Evolutionary conservation across 2,113 vertebrate species (phyloP), one percentile per base, ranked within the genome.

Genomic region (Ctenodactylus gundi): DNA sequence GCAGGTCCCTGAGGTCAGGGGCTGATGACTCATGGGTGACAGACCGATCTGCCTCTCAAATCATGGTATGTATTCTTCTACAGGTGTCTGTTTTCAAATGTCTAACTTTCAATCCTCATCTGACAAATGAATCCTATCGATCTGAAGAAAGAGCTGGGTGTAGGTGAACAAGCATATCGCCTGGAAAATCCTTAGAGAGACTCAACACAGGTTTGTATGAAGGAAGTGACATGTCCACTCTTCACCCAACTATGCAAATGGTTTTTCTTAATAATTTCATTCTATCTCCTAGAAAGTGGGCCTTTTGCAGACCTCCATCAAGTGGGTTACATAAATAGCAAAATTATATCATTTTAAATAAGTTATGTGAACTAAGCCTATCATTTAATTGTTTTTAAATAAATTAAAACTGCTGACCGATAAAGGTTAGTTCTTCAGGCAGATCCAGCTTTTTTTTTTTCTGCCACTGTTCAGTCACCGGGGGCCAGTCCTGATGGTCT

Each of bases 261-360:
- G 46, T 70, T 25, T 76, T 87, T 64, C 53, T 81, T 53, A 92
- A 90, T 53, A n/a, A 68, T 83, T 94, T 90, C 9, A 78, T 90
- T 70, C 14, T 78, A 36, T 70, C 86, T 91, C 6, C 88, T 49
- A 85, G 31, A 76, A 93, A 78, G 57, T 68, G 6, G 14, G 7
- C 31, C 27, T 53, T 82, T 84, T 88, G 57, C 17, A 73, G 53
- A 80, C 13, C 39, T 93, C 64, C 64, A 11, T 80, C 77, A 64
- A 58, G 46, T 60, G 81, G 62, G 36, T 53, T 68, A 31, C 65
- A 93, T 49, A 55, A 84, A 58, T 44, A 15, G 6, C 15, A n/a
- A 15, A 36, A 49, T 39, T 34, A 77, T 44, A n/a, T 31, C 10
- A 65, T 39, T 81, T 81, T 34, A 57, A 80, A 57, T 39, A 81